These are phyloP conservation scores for Dilophus febrilis DNA, from an alignment of 2,888 invertebrate genomes.

Conservation along the genomic window DNA sequence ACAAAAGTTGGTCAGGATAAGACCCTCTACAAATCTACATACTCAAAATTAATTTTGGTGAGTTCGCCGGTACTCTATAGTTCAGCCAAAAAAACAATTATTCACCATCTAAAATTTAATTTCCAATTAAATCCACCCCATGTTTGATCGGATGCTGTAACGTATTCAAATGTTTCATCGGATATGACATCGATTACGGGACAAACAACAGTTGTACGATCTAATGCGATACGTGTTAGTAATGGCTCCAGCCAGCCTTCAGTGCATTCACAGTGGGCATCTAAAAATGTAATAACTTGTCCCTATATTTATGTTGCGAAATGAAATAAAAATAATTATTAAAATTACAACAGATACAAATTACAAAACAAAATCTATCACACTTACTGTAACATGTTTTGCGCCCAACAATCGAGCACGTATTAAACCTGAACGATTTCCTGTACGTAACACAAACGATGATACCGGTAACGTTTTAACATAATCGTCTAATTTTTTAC, in stretches of 20 bases:
- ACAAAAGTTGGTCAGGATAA: too few species aligned
- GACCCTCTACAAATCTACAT: too few species aligned
- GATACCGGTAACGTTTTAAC: constrained; percentile 70
- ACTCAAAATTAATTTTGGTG: too few species aligned
- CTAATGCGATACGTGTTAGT: constrained; percentile 75
- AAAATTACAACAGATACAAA: not conserved
- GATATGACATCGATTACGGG: constrained; percentile 98
- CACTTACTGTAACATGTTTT: constrained; percentile 77
- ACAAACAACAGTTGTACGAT: constrained; percentile 87
- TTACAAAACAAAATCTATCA: constrained; percentile 20
- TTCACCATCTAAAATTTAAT: constrained; percentile 85
- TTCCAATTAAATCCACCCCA: constrained; percentile 99
- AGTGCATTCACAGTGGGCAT: constrained; percentile 38
- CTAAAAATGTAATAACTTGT: constrained; percentile 31
- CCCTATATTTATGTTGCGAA: constrained; percentile 15
- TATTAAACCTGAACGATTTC: constrained; percentile 87
- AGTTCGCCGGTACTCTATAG: too few species aligned
- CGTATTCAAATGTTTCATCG: constrained; percentile 97
- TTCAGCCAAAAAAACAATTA: constrained; percentile 28
- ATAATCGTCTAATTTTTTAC: constrained; percentile 75
- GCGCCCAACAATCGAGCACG: constrained; percentile 89
- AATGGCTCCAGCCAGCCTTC: constrained; percentile 98
- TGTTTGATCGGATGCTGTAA: constrained; percentile 96
- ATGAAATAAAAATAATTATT: not conserved
- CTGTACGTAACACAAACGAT: constrained; percentile 75